Evolutionary conservation across 2,113 vertebrate genomes (phyloP).

Genomic region (Loxodonta africana): DNA sequence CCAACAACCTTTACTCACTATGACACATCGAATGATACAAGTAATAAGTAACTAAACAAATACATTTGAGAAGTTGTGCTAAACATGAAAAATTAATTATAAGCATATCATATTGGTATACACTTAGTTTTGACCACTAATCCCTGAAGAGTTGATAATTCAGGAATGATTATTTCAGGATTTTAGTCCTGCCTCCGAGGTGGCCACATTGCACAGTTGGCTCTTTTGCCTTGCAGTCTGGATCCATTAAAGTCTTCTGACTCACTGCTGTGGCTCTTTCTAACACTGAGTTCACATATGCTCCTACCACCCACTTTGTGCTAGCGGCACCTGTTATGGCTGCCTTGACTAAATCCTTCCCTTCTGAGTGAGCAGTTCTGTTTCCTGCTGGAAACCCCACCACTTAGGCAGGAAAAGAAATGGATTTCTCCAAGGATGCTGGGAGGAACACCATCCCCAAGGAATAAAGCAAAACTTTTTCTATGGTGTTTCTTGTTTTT

Average conservation of each 20-base stretch:
- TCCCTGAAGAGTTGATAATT: background rate
- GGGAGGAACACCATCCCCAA: background rate
- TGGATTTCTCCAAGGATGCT: background rate
- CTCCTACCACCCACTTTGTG: background rate
- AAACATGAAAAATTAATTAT: constrained; percentile 1
- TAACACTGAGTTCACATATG: constrained; percentile 38
- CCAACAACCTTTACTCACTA: background rate
- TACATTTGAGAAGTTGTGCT: background rate
- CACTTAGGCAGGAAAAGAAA: background rate
- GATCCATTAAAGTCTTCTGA: constrained; percentile 51
- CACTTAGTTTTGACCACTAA: background rate
- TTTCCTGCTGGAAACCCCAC: background rate
- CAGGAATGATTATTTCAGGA: constrained; percentile 2
- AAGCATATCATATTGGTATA: background rate
- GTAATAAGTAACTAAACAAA: background rate
- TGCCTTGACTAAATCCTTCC: constrained; percentile 46
- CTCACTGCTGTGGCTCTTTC: constrained; percentile 26
- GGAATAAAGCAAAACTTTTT: constrained; percentile 12
- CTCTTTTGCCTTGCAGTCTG: constrained; percentile 27
- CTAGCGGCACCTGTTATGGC: background rate
- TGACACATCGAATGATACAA: background rate
- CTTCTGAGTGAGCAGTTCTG: background rate
- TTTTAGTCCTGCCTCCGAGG: background rate
- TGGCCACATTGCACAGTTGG: background rate
- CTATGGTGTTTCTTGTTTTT: background rate